Conservation (phyloP, 1,140 invertebrate genomes). For the Calliopsis andreniformis region DNA sequence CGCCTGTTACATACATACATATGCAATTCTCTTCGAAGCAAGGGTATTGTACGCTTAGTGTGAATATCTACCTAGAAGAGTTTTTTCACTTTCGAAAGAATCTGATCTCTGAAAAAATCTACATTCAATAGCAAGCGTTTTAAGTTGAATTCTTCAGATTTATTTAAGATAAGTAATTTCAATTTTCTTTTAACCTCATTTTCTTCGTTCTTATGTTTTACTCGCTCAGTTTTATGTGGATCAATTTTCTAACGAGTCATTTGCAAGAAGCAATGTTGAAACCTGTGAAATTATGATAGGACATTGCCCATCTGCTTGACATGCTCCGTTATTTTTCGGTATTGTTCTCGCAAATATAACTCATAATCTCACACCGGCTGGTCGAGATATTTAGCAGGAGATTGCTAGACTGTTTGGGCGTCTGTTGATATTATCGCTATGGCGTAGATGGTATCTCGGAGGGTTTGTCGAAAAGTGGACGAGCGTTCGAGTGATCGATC, state of each 20-base stretch:
- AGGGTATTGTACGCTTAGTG: not conserved
- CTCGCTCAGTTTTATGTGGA: too few relatives aligned
- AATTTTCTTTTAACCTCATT: too few relatives aligned
- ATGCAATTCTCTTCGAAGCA: not conserved
- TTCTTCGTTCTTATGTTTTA: too few relatives aligned
- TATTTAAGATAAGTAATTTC: too few relatives aligned
- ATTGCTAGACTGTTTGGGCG: slow-evolving; percentile 26
- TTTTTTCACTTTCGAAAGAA: too few relatives aligned
- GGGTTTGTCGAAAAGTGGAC: slow-evolving; percentile 36
- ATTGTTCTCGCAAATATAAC: slow-evolving; percentile 33
- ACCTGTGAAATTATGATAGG: too few relatives aligned
- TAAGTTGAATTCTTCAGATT: too few relatives aligned
- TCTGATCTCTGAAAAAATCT: too few relatives aligned
- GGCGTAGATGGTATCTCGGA: slow-evolving; percentile 38
- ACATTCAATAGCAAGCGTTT: too few relatives aligned
- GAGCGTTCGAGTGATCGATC: slow-evolving; percentile 26
- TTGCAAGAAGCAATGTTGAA: too few relatives aligned
- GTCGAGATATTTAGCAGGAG: slow-evolving; percentile 28
- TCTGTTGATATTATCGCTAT: slow-evolving; percentile 51
- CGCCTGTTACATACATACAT: slow-evolving; percentile 31
- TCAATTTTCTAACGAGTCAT: too few relatives aligned
- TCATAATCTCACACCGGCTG: slow-evolving; percentile 7
- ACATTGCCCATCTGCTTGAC: slow-evolving; percentile 10
- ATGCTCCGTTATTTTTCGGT: slow-evolving; percentile 11
- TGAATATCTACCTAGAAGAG: not conserved